A percentile compares a stretch with the other conserved stretches of the same genome.
These are phyloP conservation scores for Raphicerus campestris DNA, from an alignment of 2,113 vertebrate genomes.

Conservation along the genomic window DNA sequence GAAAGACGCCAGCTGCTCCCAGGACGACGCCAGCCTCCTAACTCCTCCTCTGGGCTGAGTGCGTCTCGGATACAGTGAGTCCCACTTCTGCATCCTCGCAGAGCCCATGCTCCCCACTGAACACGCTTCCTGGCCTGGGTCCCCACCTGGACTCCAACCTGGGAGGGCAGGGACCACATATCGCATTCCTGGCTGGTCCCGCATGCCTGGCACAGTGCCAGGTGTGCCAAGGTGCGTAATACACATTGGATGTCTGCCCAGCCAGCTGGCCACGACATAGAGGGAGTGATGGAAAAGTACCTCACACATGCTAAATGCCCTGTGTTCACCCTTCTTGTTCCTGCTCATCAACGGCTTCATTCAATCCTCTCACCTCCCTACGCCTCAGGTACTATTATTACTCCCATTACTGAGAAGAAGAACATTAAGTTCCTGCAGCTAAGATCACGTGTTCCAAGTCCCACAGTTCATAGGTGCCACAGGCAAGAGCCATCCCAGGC, in stretches of 20 bases:
- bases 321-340: not conserved
- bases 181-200: not conserved
- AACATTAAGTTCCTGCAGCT: not conserved
- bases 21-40: not conserved
- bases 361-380: not conserved
- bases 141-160: not conserved
- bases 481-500: not conserved
- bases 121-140: rapidly evolving
- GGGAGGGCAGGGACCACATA: not conserved
- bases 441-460: not conserved
- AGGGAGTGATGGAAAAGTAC: not conserved
- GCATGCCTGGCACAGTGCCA: not conserved
- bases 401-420: not conserved
- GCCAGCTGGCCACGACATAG: not conserved
- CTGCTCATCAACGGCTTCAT: not conserved
- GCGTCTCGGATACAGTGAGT: not conserved
- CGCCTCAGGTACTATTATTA: not conserved
- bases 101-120: rapidly evolving
- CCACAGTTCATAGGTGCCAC: not conserved
- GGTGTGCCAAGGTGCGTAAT: not conserved
- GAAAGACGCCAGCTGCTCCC: not conserved
- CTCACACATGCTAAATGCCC: rapidly evolving
- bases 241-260: not conserved
- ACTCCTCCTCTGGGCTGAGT: not conserved
- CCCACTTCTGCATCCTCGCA: rapidly evolving